These are phyloP conservation scores for Setipinna tenuifilis DNA, from an alignment of 2,797 vertebrate species.

Conservation along the genomic window DNA sequence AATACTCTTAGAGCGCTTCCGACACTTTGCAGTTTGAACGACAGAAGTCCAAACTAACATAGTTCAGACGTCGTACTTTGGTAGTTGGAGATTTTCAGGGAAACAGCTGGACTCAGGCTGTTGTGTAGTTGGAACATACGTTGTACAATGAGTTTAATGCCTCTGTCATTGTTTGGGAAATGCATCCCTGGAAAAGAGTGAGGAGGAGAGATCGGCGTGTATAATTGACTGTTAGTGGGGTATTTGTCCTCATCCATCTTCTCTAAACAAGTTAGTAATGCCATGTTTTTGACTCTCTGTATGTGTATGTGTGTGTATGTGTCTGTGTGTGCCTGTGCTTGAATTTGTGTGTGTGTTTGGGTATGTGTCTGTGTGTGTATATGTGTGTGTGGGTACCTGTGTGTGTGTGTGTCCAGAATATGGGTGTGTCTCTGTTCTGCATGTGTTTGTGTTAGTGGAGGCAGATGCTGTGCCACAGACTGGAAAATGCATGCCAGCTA, in stretches of 20 bases:
- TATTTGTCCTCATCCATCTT: not conserved
- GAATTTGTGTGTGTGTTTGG: not conserved
- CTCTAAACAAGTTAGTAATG: slow-evolving; percentile 8
- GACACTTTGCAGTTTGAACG: too few relatives aligned
- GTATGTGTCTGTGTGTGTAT: not conserved
- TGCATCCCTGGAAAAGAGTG: too few relatives aligned
- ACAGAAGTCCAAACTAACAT: too few relatives aligned
- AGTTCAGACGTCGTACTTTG: too few relatives aligned
- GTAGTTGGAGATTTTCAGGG: too few relatives aligned
- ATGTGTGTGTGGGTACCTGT: not conserved
- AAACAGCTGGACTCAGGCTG: too few relatives aligned
- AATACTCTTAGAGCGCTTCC: too few relatives aligned
- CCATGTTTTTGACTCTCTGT: not conserved
- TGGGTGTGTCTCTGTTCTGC: not conserved
- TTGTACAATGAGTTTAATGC: too few relatives aligned
- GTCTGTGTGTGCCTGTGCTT: not conserved
- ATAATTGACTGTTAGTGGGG: not conserved
- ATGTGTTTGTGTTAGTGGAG: not conserved
- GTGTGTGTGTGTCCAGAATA: not conserved
- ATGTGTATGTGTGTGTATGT: not conserved
- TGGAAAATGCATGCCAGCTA: not conserved
- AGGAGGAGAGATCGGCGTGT: not conserved
- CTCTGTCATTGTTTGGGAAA: too few relatives aligned
- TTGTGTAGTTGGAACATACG: not conserved
- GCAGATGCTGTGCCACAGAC: slow-evolving; percentile 10